Evolutionary conservation across 2,888 invertebrate species (phyloP).

Genomic region (Pristionchus fissidentatus): DNA sequence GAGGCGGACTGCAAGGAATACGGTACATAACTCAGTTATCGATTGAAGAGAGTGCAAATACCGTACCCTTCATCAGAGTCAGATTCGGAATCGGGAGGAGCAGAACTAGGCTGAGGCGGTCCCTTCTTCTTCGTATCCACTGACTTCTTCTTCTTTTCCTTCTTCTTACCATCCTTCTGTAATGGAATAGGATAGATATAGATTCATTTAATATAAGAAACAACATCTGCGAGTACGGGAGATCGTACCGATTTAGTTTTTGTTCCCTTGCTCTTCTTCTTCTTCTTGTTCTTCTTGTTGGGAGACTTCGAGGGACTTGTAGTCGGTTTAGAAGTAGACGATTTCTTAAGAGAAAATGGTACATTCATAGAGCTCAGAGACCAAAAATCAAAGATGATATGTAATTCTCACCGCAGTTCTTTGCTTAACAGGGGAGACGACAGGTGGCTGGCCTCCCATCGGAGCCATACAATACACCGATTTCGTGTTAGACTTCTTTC

Average conservation of each 20-base stretch:
- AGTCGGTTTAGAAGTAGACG: background rate
- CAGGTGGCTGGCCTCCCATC: background rate
- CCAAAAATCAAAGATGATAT: background rate
- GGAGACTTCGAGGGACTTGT: background rate
- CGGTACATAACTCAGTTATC: slow-evolving; percentile 8
- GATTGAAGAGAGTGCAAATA: background rate
- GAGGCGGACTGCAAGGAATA: slow-evolving; percentile 7
- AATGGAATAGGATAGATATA: background rate
- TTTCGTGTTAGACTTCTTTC: background rate
- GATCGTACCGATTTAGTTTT: slow-evolving; percentile 24
- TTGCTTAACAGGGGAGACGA: background rate
- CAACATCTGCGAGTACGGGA: background rate
- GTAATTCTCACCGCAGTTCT: background rate
- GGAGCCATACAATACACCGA: slow-evolving; percentile 19
- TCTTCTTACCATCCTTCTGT: slow-evolving; percentile 28
- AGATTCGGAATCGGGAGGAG: slow-evolving; percentile 19
- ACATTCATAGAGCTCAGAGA: background rate
- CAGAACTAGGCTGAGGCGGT: background rate
- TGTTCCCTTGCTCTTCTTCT: background rate
- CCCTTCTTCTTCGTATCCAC: slow-evolving; percentile 16
- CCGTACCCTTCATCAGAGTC: slow-evolving; percentile 25
- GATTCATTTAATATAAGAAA: too few species aligned
- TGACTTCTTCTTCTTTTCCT: background rate
- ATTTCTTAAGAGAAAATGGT: background rate
- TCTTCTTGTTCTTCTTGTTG: slow-evolving; percentile 25